A percentile compares a stretch with the other conserved stretches of the same genome.
Evolutionary conservation across 2,113 vertebrate species (phyloP).

Genomic region (Nannobrachium achirus): DNA sequence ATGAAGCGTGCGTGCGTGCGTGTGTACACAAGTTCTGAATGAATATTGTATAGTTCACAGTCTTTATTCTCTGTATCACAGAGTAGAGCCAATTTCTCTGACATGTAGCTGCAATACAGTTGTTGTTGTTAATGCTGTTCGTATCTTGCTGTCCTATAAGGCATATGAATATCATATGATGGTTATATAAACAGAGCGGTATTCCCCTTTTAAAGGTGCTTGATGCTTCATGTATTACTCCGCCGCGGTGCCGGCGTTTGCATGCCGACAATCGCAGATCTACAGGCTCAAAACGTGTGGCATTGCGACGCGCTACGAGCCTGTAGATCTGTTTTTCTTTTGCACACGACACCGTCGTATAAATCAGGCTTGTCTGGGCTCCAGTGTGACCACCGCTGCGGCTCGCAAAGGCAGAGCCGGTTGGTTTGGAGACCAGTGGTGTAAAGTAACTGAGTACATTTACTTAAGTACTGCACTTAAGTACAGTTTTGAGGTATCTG

Average conservation of each 20-base stretch:
- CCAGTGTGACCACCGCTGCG: background rate
- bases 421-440: too few species aligned
- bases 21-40: conserved; percentile 32
- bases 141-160: background rate
- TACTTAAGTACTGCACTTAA: too few species aligned
- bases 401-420: too few species aligned
- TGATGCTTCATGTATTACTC: too few species aligned
- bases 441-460: too few species aligned
- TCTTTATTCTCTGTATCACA: conserved; percentile 44
- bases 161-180: conserved; percentile 46
- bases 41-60: conserved; percentile 56
- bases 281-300: too few species aligned
- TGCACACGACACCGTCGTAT: too few species aligned
- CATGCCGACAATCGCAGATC: too few species aligned
- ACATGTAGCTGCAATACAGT: conserved; percentile 20
- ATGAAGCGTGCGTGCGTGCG: background rate
- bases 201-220: conserved; percentile 61
- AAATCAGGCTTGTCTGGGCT: conserved; percentile 7
- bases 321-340: too few species aligned
- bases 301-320: too few species aligned
- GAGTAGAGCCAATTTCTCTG: background rate
- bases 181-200: conserved; percentile 54
- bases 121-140: conserved; percentile 19
- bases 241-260: too few species aligned
- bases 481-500: too few species aligned